Conservation (phyloP, 2,113 vertebrate species). For the Pituophis catenifer region DNA sequence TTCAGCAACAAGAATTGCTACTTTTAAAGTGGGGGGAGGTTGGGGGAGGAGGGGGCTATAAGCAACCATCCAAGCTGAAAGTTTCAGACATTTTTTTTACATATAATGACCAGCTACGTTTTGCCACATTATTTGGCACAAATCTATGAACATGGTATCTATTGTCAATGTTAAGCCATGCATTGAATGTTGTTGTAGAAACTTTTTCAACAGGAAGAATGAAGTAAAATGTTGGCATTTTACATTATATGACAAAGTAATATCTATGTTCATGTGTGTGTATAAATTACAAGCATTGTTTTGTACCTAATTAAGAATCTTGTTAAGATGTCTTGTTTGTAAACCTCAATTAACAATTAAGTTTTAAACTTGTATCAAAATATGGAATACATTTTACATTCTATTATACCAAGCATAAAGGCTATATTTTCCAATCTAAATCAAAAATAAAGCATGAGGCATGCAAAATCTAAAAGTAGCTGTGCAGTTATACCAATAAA, state of each 20-base stretch:
- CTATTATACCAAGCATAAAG: neutral
- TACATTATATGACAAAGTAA: neutral
- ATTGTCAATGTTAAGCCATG: neutral
- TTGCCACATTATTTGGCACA: neutral
- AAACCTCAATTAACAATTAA: neutral
- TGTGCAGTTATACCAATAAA: neutral
- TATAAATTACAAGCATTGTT: neutral
- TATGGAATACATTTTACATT: neutral
- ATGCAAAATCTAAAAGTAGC: neutral
- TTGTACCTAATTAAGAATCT: neutral
- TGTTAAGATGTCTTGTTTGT: accelerated
- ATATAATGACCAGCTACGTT: neutral
- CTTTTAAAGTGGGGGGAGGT: neutral
- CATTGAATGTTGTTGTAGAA: neutral
- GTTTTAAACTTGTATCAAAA: neutral
- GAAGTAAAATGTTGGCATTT: neutral
- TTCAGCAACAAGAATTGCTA: neutral
- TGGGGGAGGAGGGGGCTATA: neutral
- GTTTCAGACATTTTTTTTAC: neutral
- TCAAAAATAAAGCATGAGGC: neutral
- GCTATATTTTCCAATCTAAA: neutral
- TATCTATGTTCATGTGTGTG: neutral
- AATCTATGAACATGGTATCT: neutral
- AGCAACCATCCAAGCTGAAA: neutral
- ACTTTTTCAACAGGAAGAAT: neutral